These are phyloP conservation scores for Electrona antarctica DNA, from an alignment of 2,113 vertebrate genomes.

Conservation along the genomic window DNA sequence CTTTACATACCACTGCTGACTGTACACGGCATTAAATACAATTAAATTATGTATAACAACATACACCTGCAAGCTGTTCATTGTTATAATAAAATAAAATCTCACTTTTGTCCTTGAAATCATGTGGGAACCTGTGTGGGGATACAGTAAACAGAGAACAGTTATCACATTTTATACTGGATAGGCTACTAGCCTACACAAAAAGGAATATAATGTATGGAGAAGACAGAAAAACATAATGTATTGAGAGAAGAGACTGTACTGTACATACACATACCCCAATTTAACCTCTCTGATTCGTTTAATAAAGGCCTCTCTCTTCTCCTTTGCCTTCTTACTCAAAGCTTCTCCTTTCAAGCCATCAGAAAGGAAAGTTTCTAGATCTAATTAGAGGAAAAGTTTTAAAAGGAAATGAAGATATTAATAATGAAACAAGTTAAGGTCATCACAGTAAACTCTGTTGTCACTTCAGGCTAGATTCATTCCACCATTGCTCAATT, in stretches of 20 bases:
- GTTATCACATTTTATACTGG: not conserved
- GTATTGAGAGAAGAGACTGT: not conserved
- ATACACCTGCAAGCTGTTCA: no score
- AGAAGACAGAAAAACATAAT: not conserved
- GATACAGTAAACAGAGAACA: conserved; percentile 27
- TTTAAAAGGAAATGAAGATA: not conserved
- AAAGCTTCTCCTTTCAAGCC: conserved; percentile 89
- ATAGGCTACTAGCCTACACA: not conserved
- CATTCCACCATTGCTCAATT: no score
- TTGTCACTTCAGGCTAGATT: no score
- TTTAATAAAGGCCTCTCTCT: conserved; percentile 85
- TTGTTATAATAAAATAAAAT: conserved; percentile 3
- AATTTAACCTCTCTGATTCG: conserved; percentile 89
- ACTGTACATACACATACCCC: conserved; percentile 31
- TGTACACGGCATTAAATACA: no score
- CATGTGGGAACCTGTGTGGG: conserved; percentile 81
- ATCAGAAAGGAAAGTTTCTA: conserved; percentile 87
- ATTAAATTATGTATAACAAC: no score
- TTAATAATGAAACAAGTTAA: no score
- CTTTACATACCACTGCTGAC: no score
- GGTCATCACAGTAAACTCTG: no score
- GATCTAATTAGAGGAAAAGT: conserved; percentile 72
- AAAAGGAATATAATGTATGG: not conserved
- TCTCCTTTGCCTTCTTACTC: conserved; percentile 93
- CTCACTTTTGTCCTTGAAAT: conserved; percentile 90